Base-by-base conservation (phyloP, 1,140 invertebrate species). In the Idris sp. region DNA sequence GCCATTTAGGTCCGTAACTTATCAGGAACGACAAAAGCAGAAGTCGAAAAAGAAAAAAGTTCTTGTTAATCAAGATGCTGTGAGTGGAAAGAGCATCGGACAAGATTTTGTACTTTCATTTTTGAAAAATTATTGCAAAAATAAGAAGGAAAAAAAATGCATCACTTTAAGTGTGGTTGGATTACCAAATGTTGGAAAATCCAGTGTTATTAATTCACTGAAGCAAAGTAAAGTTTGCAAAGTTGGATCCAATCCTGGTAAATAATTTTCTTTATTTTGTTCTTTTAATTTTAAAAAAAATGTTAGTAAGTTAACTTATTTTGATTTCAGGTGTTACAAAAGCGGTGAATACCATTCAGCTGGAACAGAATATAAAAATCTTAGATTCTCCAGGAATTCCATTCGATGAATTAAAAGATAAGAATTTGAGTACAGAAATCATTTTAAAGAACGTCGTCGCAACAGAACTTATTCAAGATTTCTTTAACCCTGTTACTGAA, bases 181-280 rank as follows among this genome's bases (percentile, higher is more conserved):
- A 14, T 91, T 98, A 74, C 98, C 98, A n/a, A 99, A 99, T 89
- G 98, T 99, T 62, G 98, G 98, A 13, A 99, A 99, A 89, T 99
- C 97, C 82, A 98, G 97, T 76, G 92, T 99, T 15, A 99, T 99
- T 46, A 99, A 99, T 90, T 99, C 97, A 83, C 88, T 99, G 51
- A 99, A 99, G 84, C 90, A 98, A 75, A 93, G 91, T 22, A 93
- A 93, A 82, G 93, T 95, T 5, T 99, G 98, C 85, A 93, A 92
- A 86, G 96, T 98, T 77, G 98, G 97, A 38, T 93, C 93, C 43
- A 93, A 92, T 14, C 96, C 98, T 35, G 98, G 98, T 74, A 25
- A 18, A 25, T 65, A 71, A n/a, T n/a, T n/a, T n/a, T n/a, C n/a
- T n/a, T n/a, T n/a, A n/a, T n/a, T n/a, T n/a, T n/a, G n/a, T n/a